Evolutionary conservation across 2,797 vertebrate genomes (phyloP), one percentile per base, ranked within the genome.

Genomic region (Trachops cirrhosus): DNA sequence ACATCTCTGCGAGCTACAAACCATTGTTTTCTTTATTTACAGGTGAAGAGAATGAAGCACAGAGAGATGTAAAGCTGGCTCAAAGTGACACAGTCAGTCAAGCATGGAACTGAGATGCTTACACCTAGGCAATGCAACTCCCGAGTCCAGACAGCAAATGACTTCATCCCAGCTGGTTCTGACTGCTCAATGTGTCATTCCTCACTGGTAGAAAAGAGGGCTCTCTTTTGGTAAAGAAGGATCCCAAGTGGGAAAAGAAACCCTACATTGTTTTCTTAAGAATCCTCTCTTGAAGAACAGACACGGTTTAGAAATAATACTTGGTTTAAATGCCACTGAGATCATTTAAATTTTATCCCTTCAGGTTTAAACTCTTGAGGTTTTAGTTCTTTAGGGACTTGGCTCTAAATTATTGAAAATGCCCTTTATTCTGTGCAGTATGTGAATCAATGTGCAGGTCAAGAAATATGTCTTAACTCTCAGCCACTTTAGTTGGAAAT

Each of bases 341-440:
- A 73, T 50, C 21, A 80, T 84, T 73, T 95, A 59, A 73, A 82
- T 89, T 94, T 94, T 75, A 70, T 95, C 24, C 34, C 75, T 84
- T 54, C 32, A 68, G 85, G 37, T 85, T 8, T 71, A 86, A 80
- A 22, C 82, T 64, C 86, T 54, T 90, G 93, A 88, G 82, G 5
- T 41, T 95, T 80, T 57, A 34, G 14, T 88, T 78, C 93, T 92
- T 88, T 73, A 19, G 95, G 68, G 94, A 92, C 0, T 34, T 85
- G 80, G 6, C 39, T 91, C 39, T 86, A 70, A 86, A 44, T 64
- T 57, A 62, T 5, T 37, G 21, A 85, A 92, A 85, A 68, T 15
- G 18, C 73, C 32, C 9, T 11, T 78, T 82, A 41, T n/a, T 59
- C 37, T 92, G 32, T 34, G 26, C 14, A 57, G 18, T 57, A 14